A percentile compares a stretch with the other conserved stretches of the same genome.
Conservation (phyloP, 2,888 invertebrate species). For the Oxycera nigricornis region DNA sequence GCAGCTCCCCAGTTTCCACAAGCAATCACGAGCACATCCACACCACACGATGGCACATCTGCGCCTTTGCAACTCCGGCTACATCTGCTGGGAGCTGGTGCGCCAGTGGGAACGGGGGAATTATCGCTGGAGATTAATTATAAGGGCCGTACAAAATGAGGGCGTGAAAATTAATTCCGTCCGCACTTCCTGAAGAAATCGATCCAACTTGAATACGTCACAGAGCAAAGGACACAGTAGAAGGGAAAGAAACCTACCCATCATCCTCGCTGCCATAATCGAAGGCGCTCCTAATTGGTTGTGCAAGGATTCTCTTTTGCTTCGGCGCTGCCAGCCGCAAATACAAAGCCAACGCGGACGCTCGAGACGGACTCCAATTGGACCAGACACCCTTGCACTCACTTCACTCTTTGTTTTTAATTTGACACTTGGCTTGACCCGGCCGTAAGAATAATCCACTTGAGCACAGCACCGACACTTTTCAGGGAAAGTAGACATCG, state of each 20-base stretch:
- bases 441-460: conserved; percentile 48
- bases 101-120: background rate
- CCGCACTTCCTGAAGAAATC: background rate
- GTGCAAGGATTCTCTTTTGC: background rate
- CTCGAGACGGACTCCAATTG: background rate
- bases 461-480: conserved; percentile 59
- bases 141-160: background rate
- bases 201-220: background rate
- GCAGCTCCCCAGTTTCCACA: background rate
- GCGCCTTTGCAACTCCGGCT: conserved; percentile 7
- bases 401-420: conserved; percentile 51
- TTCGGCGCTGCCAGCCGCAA: background rate
- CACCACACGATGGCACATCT: conserved; percentile 10
- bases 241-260: conserved; percentile 22
- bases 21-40: conserved; percentile 10
- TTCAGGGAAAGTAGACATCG: conserved; percentile 85
- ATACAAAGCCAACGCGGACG: background rate
- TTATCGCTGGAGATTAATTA: background rate
- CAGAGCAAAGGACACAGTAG: background rate
- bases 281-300: background rate
- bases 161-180: background rate
- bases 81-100: conserved; percentile 7
- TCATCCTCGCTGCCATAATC: background rate
- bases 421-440: conserved; percentile 57
- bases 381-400: conserved; percentile 12